Conservation (phyloP, 2,797 vertebrate genomes). For the Phrynocephalus vlangalii region DNA sequence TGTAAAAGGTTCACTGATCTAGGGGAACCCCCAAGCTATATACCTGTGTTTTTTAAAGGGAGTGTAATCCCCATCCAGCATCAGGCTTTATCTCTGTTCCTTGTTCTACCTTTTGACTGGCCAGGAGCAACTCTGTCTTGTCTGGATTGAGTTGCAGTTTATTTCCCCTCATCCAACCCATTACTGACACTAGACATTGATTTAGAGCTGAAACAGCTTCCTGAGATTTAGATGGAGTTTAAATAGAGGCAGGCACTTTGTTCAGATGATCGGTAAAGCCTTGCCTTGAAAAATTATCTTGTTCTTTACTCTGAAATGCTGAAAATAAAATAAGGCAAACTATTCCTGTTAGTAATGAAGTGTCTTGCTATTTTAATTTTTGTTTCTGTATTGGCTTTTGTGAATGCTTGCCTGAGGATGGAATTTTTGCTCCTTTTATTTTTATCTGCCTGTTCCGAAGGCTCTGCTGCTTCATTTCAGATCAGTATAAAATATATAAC, state of each 20-base stretch:
- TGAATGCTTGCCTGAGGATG: conserved; percentile 40
- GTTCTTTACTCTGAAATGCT: conserved; percentile 28
- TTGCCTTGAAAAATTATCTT: conserved; percentile 1
- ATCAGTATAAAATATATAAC: conserved; percentile 66
- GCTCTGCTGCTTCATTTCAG: conserved; percentile 59
- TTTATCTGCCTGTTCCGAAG: conserved; percentile 60
- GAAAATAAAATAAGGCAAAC: conserved; percentile 36
- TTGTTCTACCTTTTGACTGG: no score
- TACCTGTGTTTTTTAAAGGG: no score
- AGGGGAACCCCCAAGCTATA: no score
- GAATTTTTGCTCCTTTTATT: conserved; percentile 52
- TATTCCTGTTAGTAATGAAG: conserved; percentile 24
- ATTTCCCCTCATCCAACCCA: no score
- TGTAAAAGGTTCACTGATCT: no score
- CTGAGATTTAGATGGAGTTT: no score
- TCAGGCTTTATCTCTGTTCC: no score
- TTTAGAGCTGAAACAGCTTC: no score
- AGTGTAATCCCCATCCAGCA: no score
- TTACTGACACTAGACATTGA: no score
- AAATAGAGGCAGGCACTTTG: neutral
- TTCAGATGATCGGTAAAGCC: neutral
- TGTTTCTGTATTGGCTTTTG: conserved; percentile 9
- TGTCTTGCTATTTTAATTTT: neutral
- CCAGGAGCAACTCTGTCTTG: no score
- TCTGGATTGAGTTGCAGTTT: no score